These are phyloP conservation scores for Pandion haliaetus DNA, from an alignment of 2,113 vertebrate genomes.

Conservation along the genomic window DNA sequence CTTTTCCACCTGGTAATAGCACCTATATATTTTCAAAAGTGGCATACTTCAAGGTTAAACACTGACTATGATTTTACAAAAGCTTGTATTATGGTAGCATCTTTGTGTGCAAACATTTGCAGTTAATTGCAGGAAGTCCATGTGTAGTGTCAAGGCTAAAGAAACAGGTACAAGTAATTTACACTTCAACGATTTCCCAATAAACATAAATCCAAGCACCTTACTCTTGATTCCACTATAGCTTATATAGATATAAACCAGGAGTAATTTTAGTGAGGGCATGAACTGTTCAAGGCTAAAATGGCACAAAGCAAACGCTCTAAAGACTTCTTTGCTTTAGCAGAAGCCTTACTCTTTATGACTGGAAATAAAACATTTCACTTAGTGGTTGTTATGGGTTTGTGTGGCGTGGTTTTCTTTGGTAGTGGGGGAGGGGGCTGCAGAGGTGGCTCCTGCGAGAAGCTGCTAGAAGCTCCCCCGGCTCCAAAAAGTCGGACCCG, in stretches of 20 bases:
- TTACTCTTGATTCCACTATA: neutral
- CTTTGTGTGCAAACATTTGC: neutral
- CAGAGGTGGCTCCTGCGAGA: too few relatives aligned
- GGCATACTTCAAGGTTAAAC: neutral
- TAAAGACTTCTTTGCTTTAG: neutral
- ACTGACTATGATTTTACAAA: neutral
- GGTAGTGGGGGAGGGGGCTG: too few relatives aligned
- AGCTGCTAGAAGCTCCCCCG: too few relatives aligned
- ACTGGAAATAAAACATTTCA: neutral
- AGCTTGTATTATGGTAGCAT: neutral
- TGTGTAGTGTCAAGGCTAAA: neutral
- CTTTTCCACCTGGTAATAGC: neutral
- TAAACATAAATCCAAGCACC: neutral
- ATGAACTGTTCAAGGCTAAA: neutral
- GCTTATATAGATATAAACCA: neutral
- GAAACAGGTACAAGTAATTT: neutral
- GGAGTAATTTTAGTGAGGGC: neutral
- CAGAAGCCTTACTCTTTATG: neutral
- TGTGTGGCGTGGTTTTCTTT: too few relatives aligned
- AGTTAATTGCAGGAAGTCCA: neutral
- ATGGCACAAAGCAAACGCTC: neutral
- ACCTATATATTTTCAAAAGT: neutral
- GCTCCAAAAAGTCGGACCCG: too few relatives aligned
- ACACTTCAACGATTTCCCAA: neutral
- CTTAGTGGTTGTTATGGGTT: too few relatives aligned